Conservation (phyloP, 92 coral and sea anemone genomes). For the Virgularia gustaviana region DNA sequence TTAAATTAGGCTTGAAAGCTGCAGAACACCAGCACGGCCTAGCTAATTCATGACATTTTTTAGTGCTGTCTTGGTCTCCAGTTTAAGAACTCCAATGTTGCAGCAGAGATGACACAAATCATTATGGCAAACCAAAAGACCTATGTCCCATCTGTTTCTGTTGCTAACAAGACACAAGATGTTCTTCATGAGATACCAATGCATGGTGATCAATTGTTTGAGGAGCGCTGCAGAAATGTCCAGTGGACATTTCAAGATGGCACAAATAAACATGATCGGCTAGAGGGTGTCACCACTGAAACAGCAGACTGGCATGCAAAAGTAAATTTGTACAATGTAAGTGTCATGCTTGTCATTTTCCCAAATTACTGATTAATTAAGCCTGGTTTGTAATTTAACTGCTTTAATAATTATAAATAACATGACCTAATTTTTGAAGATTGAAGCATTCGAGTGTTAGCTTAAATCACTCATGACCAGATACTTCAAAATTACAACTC, state of each 20-base stretch:
- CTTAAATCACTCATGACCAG: too few species aligned
- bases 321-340: neutral
- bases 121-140: constrained; percentile 14
- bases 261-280: neutral
- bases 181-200: constrained; percentile 3
- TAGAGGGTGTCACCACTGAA: neutral
- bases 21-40: too few species aligned
- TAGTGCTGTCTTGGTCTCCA: constrained; percentile 31
- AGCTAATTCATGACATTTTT: too few species aligned
- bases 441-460: too few species aligned
- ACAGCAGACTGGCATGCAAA: constrained; percentile 12
- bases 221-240: constrained; percentile 14
- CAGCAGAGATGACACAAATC: constrained; percentile 22
- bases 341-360: neutral
- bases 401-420: too few species aligned
- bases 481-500: too few species aligned
- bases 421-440: too few species aligned
- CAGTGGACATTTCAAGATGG: too few species aligned
- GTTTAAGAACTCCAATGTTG: constrained; percentile 5
- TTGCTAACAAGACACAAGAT: neutral
- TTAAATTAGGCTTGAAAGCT: too few species aligned
- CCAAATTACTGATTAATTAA: too few species aligned
- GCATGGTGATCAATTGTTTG: constrained; percentile 24
- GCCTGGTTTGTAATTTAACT: too few species aligned
- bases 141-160: neutral